Evolutionary conservation across 2,888 invertebrate species (phyloP).

Genomic region (Odontocerum albicorne): DNA sequence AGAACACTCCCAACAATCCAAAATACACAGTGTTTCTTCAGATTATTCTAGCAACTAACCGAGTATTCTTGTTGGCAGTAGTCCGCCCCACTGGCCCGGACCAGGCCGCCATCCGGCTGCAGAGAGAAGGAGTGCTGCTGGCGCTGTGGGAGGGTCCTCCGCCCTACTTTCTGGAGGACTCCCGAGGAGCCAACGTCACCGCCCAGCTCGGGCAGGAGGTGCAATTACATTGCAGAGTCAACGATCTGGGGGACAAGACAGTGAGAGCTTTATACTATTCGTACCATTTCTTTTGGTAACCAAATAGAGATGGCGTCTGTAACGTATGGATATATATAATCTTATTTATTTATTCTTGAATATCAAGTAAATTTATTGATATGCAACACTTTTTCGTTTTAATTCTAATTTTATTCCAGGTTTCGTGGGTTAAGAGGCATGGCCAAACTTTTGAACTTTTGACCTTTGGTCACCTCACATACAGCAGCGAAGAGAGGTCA

Average conservation of each 20-base stretch:
- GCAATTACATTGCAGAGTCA: conserved; percentile 31
- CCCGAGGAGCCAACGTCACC: conserved; percentile 25
- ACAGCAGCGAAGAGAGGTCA: conserved; percentile 35
- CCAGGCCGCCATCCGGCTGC: background rate
- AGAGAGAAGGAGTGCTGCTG: conserved; percentile 1
- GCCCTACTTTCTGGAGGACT: conserved; percentile 28
- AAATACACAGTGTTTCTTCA: too few relatives aligned
- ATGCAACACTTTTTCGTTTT: too few relatives aligned
- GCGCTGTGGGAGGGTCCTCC: conserved; percentile 24
- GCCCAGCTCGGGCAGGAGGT: conserved; percentile 31
- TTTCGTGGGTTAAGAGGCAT: conserved; percentile 33
- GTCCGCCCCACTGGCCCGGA: background rate
- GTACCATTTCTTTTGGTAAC: too few relatives aligned
- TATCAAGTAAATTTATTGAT: too few relatives aligned
- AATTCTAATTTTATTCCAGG: conserved; percentile 26
- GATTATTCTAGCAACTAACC: too few relatives aligned
- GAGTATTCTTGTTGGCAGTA: too few relatives aligned
- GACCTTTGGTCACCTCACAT: conserved; percentile 34
- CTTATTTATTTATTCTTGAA: too few relatives aligned
- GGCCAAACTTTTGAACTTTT: conserved; percentile 34
- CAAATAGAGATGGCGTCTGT: too few relatives aligned
- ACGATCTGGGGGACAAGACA: conserved; percentile 32
- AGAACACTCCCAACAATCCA: too few relatives aligned
- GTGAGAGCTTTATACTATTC: conserved; percentile 9
- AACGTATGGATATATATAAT: too few relatives aligned